Evolutionary conservation across 2,113 vertebrate genomes (phyloP).

Genomic region (Chionodraco myersi): DNA sequence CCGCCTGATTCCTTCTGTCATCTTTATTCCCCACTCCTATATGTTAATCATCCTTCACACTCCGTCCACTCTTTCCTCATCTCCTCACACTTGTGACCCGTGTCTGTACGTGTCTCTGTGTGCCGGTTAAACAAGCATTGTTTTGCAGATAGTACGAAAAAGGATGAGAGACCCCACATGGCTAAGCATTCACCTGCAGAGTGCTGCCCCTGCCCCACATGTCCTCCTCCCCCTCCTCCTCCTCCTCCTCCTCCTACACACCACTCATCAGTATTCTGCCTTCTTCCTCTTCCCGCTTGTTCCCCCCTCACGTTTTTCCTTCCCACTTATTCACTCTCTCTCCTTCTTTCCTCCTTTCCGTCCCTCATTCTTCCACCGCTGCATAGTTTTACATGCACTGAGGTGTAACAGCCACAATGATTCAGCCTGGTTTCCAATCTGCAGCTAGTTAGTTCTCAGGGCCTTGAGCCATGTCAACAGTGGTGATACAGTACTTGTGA

Average conservation of each 20-base stretch:
- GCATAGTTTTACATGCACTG: slow-evolving; percentile 57
- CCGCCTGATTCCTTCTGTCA: slow-evolving; percentile 29
- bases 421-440: slow-evolving; percentile 45
- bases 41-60: slow-evolving; percentile 15
- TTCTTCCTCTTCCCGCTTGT: slow-evolving; percentile 43
- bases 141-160: slow-evolving; percentile 39
- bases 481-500: slow-evolving; percentile 13
- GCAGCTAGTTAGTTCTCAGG: slow-evolving; percentile 51
- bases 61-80: slow-evolving; percentile 19
- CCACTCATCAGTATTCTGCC: slow-evolving; percentile 80
- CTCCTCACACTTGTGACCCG: slow-evolving; percentile 5
- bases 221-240: slow-evolving; percentile 32
- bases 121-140: slow-evolving; percentile 16
- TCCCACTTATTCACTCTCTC: slow-evolving; percentile 24
- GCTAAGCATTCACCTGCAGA: slow-evolving; percentile 76
- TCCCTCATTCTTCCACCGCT: slow-evolving; percentile 41
- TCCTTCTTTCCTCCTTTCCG: neutral
- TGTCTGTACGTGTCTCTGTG: slow-evolving; percentile 19
- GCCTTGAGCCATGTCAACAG: slow-evolving; percentile 41
- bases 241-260: slow-evolving; percentile 19
- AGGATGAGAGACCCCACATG: slow-evolving; percentile 45
- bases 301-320: slow-evolving; percentile 22
- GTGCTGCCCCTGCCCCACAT: slow-evolving; percentile 35
- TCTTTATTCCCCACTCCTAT: slow-evolving; percentile 10
- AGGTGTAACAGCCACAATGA: slow-evolving; percentile 29